Conservation (phyloP, 2,888 invertebrate genomes). For the Leptopilina myrica region DNA sequence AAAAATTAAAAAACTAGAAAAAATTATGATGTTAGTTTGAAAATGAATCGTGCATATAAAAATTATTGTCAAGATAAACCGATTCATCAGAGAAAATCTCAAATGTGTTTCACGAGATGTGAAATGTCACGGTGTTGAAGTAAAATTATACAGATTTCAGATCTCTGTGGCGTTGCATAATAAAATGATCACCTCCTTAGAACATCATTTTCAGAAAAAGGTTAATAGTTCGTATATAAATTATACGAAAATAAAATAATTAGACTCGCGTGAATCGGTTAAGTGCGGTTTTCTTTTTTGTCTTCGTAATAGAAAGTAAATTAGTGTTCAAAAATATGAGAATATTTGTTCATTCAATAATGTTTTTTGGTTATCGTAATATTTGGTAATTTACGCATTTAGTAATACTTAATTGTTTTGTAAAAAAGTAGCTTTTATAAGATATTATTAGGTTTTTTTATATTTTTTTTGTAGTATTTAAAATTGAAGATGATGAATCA, state of each 20-base stretch:
- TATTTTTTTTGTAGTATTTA: too few species aligned
- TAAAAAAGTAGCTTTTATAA: too few species aligned
- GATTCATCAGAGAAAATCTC: not conserved
- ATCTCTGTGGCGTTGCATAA: conserved; percentile 42
- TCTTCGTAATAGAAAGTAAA: too few species aligned
- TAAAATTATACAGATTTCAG: conserved; percentile 24
- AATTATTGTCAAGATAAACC: not conserved
- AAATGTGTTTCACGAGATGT: not conserved
- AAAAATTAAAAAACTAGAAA: not conserved
- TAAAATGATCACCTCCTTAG: conserved; percentile 3
- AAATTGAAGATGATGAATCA: too few species aligned
- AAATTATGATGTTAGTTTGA: not conserved
- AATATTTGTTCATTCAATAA: too few species aligned
- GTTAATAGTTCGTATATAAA: not conserved
- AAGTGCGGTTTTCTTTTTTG: too few species aligned
- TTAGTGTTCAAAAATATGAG: too few species aligned
- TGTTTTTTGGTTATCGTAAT: too few species aligned
- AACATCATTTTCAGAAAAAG: conserved; percentile 24
- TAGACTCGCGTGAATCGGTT: conserved; percentile 1
- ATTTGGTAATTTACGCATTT: too few species aligned
- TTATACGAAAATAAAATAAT: conserved; percentile 7
- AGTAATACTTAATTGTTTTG: too few species aligned
- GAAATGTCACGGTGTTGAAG: not conserved
- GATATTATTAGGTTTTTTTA: too few species aligned
- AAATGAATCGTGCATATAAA: not conserved